Evolutionary conservation across 1,140 invertebrate genomes (phyloP), one percentile per base, ranked within the genome.

Genomic region (Littorina saxatilis): DNA sequence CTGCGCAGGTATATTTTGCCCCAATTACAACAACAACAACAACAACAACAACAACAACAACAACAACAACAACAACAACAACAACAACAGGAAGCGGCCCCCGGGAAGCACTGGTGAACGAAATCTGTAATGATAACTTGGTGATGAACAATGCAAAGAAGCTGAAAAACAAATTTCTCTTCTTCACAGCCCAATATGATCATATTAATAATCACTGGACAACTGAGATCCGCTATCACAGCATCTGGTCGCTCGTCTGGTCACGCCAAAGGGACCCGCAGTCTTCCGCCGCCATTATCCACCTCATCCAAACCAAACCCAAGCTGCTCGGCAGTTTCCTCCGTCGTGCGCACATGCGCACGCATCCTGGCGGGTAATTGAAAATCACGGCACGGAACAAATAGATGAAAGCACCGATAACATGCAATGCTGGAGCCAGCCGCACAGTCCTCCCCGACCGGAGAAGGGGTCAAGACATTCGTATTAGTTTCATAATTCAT

Each of bases 401-500:
- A 66, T 78, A 78, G 76, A 78, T 78, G 76, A 78, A 78, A 78
- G 76, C 52, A 66, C 35, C 76, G 76, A 78, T 78, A 78, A 78
- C 76, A 78, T 78, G 76, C 76, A 78, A 78, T 76, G 76, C 35
- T 78, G 76, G 76, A 78, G 32, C 76, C 32, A 43, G 20, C 4
- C 23, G 32, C n/a, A 5, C 32, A 5, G n/a, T 37, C 76, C 37
- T 43, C 55, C 43, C 20, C 27, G 27, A 27, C 66, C 39, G 40
- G 39, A 61, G 58, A n/a, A n/a, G 40, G 55, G 76, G 76, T 58
- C 76, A 58, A 52, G 76, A 78, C 76, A 63, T 63, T 78, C 55
- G 55, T 78, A 78, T 78, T 78, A 78, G 55, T 78, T 78, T 78
- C 76, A 78, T 78, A 78, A 78, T 78, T 78, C 76, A 78, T 78